Evolutionary conservation across 1,140 invertebrate genomes (phyloP).

Genomic region (Battus philenor): DNA sequence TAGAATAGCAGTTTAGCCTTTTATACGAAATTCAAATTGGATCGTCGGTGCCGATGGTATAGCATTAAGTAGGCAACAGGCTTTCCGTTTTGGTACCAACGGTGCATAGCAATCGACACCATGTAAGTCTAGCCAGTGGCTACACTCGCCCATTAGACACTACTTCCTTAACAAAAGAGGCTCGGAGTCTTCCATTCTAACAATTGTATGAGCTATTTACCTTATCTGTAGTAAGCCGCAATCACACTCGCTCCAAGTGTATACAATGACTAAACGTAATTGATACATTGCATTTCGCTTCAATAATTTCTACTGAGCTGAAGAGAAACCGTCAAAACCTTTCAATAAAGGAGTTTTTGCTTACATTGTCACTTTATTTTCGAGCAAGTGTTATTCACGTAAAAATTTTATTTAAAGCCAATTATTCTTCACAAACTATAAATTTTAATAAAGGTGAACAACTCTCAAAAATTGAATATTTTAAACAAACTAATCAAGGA

Average conservation of each 20-base stretch:
- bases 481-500: no score
- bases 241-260: constrained; percentile 52
- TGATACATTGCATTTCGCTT: no score
- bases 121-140: constrained; percentile 61
- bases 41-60: constrained; percentile 22
- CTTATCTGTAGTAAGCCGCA: constrained; percentile 62
- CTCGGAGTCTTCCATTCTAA: constrained; percentile 56
- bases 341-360: no score
- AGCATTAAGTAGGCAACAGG: constrained; percentile 32
- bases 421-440: no score
- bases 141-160: constrained; percentile 50
- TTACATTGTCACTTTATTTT: no score
- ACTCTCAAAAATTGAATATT: no score
- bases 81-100: constrained; percentile 28
- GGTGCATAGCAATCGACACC: constrained; percentile 54
- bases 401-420: no score
- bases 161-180: constrained; percentile 69
- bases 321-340: no score
- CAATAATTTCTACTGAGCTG: no score
- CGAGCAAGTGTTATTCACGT: no score
- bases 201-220: constrained; percentile 75
- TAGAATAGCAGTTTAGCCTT: constrained; percentile 36
- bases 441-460: no score
- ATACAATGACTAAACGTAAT: constrained; percentile 25
- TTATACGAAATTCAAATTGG: constrained; percentile 46